These are phyloP conservation scores for Podiceps cristatus DNA, from an alignment of 2,113 vertebrate genomes.

Conservation along the genomic window DNA sequence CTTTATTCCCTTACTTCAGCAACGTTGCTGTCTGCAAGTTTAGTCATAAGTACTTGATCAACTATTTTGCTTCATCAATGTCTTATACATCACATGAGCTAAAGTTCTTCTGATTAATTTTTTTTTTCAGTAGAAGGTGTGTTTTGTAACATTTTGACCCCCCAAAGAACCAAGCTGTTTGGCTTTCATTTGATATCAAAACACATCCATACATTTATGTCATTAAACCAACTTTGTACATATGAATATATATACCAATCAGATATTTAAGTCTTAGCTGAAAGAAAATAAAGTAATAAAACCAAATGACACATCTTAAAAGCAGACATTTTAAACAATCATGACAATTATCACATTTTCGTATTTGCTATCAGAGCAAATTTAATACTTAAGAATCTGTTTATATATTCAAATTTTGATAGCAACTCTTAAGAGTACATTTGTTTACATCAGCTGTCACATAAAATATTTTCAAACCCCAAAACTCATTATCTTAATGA, in stretches of 20 bases:
- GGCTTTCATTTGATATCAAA: not conserved
- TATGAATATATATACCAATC: not conserved
- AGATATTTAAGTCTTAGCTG: not conserved
- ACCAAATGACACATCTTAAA: not conserved
- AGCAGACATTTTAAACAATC: not conserved
- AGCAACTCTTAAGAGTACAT: not conserved
- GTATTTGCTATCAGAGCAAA: not conserved
- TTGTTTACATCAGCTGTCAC: not conserved
- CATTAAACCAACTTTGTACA: not conserved
- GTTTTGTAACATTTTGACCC: not conserved
- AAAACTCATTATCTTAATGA: not conserved
- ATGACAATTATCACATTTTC: not conserved
- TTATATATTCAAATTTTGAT: too few species aligned
- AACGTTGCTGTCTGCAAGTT: not conserved
- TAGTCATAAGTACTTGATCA: not conserved
- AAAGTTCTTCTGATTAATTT: not conserved
- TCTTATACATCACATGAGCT: not conserved
- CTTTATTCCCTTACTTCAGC: not conserved
- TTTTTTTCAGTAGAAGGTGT: not conserved
- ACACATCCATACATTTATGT: not conserved
- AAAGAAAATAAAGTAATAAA: not conserved
- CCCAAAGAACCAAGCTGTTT: not conserved
- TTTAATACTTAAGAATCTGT: not conserved
- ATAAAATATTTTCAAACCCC: not conserved
- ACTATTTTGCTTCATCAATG: not conserved